Base-by-base conservation (phyloP, 1,140 invertebrate species). In the Tenebrio molitor region DNA sequence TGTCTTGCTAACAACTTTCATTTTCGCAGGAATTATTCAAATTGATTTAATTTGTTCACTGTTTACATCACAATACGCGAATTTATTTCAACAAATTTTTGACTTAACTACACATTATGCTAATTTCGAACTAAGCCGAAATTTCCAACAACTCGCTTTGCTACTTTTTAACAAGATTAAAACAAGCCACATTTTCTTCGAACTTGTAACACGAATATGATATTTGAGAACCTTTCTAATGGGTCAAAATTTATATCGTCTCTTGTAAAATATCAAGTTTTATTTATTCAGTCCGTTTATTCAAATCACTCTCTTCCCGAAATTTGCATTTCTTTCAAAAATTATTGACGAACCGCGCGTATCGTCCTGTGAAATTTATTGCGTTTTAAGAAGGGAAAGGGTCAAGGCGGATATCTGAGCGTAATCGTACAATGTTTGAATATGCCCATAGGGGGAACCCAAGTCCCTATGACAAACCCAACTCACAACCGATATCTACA, bases 1-100 rank as follows among this genome's bases (percentile, higher is more conserved):
- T 39, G 36, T 39, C 36, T 39, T 29, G 19, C 12, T 29, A 58
- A 21, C 42, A 29, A 58, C 23, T 58, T 58, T 58, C 50, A 58
- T 58, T 58, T 58, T 58, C 50, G 7, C 21, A 8, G 50, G 50
- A 58, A 58, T 58, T 58, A 58, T 58, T 58, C 50, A 58, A 58
- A 58, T 58, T 58, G 50, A 58, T 58, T 58, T 58, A 58, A 58
- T 58, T 58, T 58, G 21, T 58, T 58, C 50, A 58, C 21, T 58
- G 50, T 58, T 58, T 58, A 58, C 50, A 58, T 58, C 23, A 58
- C 50, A 58, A 58, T 58, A 58, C 50, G 23, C 50, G 23, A 58
- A 29, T 58, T 58, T 58, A 58, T 58, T 58, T 58, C 50, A 25
- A 21, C 46, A 25, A 58, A 58, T 58, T 58, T 58, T 58, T 58